A percentile compares a stretch with the other conserved stretches of the same genome.
Conservation (phyloP, 1,140 invertebrate species). For the Pemphigus obesinymphae region DNA sequence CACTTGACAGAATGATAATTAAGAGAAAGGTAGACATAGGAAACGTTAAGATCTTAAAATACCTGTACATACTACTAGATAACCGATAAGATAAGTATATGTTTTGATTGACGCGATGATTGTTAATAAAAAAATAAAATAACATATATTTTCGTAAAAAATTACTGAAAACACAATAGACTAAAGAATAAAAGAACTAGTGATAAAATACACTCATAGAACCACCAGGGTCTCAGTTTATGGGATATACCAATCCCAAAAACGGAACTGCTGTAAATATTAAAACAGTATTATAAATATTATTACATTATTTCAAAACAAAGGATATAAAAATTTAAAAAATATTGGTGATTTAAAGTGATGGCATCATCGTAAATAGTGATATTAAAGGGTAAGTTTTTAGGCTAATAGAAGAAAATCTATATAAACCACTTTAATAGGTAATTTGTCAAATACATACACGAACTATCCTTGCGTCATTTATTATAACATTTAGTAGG, state of each 20-base stretch:
- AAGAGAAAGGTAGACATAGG: not conserved
- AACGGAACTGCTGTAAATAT: not conserved
- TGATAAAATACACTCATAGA: not conserved
- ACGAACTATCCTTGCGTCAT: no score
- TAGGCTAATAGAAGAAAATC: no score
- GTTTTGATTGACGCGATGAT: not conserved
- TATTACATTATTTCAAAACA: not conserved
- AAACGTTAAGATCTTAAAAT: not conserved
- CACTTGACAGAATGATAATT: no score
- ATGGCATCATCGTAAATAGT: not conserved
- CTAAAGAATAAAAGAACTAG: constrained; percentile 8
- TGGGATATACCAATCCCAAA: not conserved
- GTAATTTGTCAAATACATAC: no score
- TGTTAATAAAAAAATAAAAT: constrained; percentile 39
- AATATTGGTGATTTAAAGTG: not conserved
- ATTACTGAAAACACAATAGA: no score
- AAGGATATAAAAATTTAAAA: not conserved
- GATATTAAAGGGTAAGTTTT: not conserved
- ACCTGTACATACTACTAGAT: not conserved
- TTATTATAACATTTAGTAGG: no score
- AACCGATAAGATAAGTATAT: not conserved
- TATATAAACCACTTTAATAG: no score
- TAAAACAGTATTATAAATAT: not conserved
- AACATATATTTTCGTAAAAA: constrained; percentile 37
- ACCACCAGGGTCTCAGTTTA: constrained; percentile 1